phyloP scores from a whole-genome alignment of 2,888 invertebrate genomes.

The Caradrina clavipalpis region DNA sequence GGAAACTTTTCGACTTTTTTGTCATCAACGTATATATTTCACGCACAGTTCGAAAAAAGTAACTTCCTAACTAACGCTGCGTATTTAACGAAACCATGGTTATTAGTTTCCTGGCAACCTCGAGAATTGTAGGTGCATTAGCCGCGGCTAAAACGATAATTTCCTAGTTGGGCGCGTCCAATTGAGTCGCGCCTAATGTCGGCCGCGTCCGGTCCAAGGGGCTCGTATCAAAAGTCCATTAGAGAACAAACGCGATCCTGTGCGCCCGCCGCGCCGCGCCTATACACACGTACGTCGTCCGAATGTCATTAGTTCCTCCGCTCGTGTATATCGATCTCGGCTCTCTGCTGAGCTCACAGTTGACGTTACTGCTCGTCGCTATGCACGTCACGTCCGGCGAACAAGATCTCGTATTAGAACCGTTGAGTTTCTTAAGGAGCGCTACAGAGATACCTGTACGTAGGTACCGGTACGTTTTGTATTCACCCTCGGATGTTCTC shows the following conservation, averaged over 20 bases:
- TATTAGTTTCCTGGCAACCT: constrained; percentile 43
- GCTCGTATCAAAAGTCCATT: constrained; percentile 63
- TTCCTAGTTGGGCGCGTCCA: constrained; percentile 57
- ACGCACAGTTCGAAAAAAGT: constrained; percentile 28
- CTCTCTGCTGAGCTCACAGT: constrained; percentile 19
- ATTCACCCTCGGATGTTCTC: constrained; percentile 46
- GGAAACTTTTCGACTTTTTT: constrained; percentile 1
- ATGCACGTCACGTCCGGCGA: constrained; percentile 53
- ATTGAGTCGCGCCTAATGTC: constrained; percentile 56
- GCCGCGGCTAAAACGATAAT: constrained; percentile 52
- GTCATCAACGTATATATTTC: constrained; percentile 39
- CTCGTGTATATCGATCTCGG: constrained; percentile 44
- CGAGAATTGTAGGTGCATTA: constrained; percentile 39
- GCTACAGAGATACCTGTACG: constrained; percentile 39
- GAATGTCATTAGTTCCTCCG: constrained; percentile 45
- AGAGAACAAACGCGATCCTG: constrained; percentile 44
- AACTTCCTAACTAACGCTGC: constrained; percentile 24
- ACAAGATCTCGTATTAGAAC: constrained; percentile 46
- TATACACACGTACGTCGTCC: constrained; percentile 12
- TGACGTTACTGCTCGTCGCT: background rate
- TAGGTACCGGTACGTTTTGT: constrained; percentile 19
- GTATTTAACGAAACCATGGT: constrained; percentile 33
- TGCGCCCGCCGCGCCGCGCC: background rate
- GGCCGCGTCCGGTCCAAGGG: constrained; percentile 41
- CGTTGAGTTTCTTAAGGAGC: constrained; percentile 29